Evolutionary conservation across 2,113 vertebrate species (phyloP).

Genomic region (Procavia capensis): DNA sequence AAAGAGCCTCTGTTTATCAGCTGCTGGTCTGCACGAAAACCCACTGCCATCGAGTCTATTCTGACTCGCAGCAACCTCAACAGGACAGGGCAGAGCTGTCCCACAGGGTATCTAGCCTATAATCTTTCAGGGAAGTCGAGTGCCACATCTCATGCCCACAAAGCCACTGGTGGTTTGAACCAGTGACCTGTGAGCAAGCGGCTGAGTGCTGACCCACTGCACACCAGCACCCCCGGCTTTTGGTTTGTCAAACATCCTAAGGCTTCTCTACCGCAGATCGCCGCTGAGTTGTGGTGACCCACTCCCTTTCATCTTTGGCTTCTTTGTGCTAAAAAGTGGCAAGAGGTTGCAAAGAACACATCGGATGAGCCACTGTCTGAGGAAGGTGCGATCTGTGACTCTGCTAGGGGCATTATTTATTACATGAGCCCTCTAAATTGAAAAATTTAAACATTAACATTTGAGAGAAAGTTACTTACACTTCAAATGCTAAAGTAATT

Average conservation of each 20-base stretch:
- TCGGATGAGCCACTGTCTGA: neutral
- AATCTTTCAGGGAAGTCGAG: neutral
- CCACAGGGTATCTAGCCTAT: neutral
- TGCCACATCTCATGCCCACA: neutral
- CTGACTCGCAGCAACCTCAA: neutral
- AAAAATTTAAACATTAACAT: neutral
- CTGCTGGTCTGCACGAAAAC: neutral
- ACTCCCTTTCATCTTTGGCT: neutral
- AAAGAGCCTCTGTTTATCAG: neutral
- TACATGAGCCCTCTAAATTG: neutral
- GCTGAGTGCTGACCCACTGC: neutral
- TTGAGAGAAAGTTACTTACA: neutral
- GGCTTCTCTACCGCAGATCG: neutral
- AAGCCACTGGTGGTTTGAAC: neutral
- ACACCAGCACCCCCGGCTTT: too few species aligned
- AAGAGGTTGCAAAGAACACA: neutral
- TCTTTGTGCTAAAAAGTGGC: neutral
- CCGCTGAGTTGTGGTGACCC: neutral
- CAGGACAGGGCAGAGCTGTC: neutral
- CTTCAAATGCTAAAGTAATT: neutral
- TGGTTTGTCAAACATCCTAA: neutral
- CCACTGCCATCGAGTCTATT: neutral
- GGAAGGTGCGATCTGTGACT: fast-evolving
- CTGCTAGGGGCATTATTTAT: neutral
- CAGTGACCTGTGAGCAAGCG: neutral